phyloP scores from a whole-genome alignment of 2,797 vertebrate species.

The Anomalospiza imberbis region DNA sequence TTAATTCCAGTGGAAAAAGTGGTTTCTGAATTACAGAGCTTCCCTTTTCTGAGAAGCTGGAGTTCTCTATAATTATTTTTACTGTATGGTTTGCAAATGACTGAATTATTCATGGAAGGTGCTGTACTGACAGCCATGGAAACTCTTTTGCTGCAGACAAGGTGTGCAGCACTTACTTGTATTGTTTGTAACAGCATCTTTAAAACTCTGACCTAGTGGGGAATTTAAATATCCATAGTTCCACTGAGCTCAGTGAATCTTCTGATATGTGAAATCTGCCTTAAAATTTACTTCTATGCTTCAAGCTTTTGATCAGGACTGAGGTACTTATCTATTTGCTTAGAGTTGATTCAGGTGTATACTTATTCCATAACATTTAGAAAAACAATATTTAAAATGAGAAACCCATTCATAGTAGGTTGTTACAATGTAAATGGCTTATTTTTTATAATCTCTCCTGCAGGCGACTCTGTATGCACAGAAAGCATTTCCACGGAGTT shows the following conservation, averaged over 20 bases:
- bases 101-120: constrained; percentile 16
- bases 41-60: not conserved
- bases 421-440: not conserved
- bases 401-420: not conserved
- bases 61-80: constrained; percentile 30
- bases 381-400: not conserved
- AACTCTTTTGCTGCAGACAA: not conserved
- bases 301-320: not conserved
- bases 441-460: not conserved
- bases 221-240: not conserved
- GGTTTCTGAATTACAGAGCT: constrained; percentile 40
- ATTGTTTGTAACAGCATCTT: not conserved
- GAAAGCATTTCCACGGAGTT: not conserved
- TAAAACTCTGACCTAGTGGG: not conserved
- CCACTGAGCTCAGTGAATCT: not conserved
- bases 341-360: not conserved
- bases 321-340: not conserved
- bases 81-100: not conserved
- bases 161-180: not conserved
- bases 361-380: not conserved
- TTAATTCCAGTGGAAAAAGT: constrained; percentile 50
- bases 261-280: not conserved
- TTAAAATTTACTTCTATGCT: not conserved
- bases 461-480: not conserved
- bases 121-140: not conserved